These are phyloP conservation scores for Sapayoa aenigma DNA, from an alignment of 2,113 vertebrate species.

Conservation along the genomic window DNA sequence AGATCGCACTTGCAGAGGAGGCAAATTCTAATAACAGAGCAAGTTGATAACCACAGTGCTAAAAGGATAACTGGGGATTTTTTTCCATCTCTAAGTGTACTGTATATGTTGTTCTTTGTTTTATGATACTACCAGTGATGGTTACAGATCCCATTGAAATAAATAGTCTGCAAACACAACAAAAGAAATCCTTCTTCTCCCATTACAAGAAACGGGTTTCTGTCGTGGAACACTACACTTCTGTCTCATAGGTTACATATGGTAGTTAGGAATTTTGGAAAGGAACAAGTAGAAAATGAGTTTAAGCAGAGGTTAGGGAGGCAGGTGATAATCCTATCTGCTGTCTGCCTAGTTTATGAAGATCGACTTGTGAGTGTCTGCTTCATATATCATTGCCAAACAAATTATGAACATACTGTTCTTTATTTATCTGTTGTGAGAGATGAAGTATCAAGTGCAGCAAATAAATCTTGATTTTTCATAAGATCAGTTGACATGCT, in stretches of 20 bases:
- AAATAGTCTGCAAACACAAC: neutral
- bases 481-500: constrained; percentile 49
- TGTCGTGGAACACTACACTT: neutral
- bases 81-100: neutral
- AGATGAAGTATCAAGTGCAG: constrained; percentile 57
- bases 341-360: constrained; percentile 50
- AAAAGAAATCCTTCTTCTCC: neutral
- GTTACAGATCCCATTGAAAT: neutral
- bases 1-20: neutral
- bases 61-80: neutral
- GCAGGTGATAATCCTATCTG: constrained; percentile 32
- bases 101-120: neutral
- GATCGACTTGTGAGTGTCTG: constrained; percentile 60
- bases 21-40: neutral
- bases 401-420: constrained; percentile 74
- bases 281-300: neutral
- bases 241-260: neutral
- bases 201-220: neutral
- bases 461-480: constrained; percentile 76
- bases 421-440: constrained; percentile 67
- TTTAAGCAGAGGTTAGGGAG: neutral
- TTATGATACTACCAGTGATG: neutral
- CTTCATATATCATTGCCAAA: constrained; percentile 74
- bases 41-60: neutral
- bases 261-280: neutral